These are phyloP conservation scores for Polydrusus cervinus DNA, from an alignment of 2,888 invertebrate genomes.

Conservation along the genomic window DNA sequence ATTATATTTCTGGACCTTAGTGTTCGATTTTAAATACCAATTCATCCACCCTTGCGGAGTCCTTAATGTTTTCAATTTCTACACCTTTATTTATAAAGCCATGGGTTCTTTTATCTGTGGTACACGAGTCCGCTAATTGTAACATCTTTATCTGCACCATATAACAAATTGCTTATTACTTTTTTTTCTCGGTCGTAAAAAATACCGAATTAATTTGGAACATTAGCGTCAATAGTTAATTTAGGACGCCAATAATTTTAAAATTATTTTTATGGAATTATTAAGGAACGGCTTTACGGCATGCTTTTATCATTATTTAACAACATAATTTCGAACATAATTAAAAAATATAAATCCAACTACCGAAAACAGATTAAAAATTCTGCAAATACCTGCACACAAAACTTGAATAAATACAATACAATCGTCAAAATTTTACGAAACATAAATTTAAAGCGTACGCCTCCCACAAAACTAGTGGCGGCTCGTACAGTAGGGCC, in stretches of 20 bases:
- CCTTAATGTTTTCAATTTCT: not conserved
- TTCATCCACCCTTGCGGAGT: no score
- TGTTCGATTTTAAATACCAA: no score
- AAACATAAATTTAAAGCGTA: no score
- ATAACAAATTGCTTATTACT: conserved; percentile 34
- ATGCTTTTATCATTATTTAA: not conserved
- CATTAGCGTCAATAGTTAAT: conserved; percentile 11
- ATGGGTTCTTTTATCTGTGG: not conserved
- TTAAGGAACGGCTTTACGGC: not conserved
- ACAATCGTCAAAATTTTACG: no score
- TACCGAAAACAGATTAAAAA: no score
- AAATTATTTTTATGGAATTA: conserved; percentile 3
- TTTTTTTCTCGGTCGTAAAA: conserved; percentile 31
- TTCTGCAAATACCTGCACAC: no score
- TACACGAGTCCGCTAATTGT: conserved; percentile 27
- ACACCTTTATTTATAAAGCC: conserved; percentile 9
- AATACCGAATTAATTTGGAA: conserved; percentile 22
- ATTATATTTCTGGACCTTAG: no score
- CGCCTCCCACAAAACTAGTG: no score
- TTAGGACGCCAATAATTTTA: not conserved
- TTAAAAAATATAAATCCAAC: not conserved
- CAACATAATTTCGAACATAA: not conserved
- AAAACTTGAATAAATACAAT: no score
- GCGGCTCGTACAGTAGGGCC: no score
- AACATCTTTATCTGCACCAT: conserved; percentile 28